Conservation (phyloP, 2,113 vertebrate genomes). For the Dendropsophus ebraccatus region DNA sequence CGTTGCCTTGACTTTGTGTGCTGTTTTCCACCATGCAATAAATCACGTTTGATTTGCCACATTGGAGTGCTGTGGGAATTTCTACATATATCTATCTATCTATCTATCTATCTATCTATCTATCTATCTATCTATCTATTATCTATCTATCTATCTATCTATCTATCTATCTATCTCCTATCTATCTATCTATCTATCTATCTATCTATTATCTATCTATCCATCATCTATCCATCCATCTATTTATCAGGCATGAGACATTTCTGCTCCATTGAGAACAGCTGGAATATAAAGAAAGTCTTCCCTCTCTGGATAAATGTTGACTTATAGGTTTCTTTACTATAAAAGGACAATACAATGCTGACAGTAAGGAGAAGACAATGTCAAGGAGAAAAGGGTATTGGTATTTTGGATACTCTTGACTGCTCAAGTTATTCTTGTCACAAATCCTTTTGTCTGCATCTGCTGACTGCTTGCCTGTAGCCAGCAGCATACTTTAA, state of each 20-base stretch:
- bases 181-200: not conserved
- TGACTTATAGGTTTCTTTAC: conserved; percentile 76
- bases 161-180: too few relatives aligned
- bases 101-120: not conserved
- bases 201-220: not conserved
- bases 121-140: not conserved
- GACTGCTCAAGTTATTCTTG: conserved; percentile 91
- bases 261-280: not conserved
- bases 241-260: not conserved
- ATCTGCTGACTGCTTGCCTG: conserved; percentile 92
- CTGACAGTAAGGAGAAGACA: conserved; percentile 88
- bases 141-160: not conserved
- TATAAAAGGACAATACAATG: conserved; percentile 98
- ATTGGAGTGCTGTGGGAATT: too few relatives aligned
- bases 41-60: too few relatives aligned
- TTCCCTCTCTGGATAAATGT: not conserved
- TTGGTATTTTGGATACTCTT: conserved; percentile 99
- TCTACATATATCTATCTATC: not conserved
- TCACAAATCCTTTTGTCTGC: conserved; percentile 94
- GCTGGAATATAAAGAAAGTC: not conserved
- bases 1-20: too few relatives aligned
- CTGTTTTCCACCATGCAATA: too few relatives aligned
- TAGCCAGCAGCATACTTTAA: conserved; percentile 93
- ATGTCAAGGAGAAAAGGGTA: conserved; percentile 99
- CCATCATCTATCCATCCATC: not conserved